Base-by-base conservation (phyloP, 2,888 invertebrate species). In the Anagyrus pseudococci region DNA sequence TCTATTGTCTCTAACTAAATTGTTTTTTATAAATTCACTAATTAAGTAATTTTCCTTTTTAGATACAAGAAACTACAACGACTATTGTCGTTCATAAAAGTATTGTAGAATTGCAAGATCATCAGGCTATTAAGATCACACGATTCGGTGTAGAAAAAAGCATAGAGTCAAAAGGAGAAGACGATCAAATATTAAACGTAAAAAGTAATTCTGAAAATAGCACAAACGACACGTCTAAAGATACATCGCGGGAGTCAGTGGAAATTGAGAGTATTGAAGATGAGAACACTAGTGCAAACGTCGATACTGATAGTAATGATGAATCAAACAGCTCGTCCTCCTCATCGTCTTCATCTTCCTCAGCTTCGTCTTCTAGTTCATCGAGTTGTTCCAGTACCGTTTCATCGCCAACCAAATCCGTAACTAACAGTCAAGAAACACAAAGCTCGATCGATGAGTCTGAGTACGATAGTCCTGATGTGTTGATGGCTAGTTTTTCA, bases 141-240 rank as follows among this genome's bases (percentile, higher is more conserved):
- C 75, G 77, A 17, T 78, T 77, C 40, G 78, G 78, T 0, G 75
- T 79, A 1, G 78, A 80, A 37, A 77, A 76, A 20, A 78, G 77
- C 67, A 64, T 78, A 2, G n/a, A 20, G 20, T 72, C 76, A 0
- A 74, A 71, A 33, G 76, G 77, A 33, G 77, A 73, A 15, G 76
- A 77, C 43, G 73, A 72, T 46, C 57, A 78, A 1, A 54, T 54
- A 19, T 41, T 54, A 23, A 60, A 47, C 26, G 3, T 54, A 0
- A 44, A 49, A n/a, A n/a, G n/a, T n/a, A 23, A 7, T 1, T 46
- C 23, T 13, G 20, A 37, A 2, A 17, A 43, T 17, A 26, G 1
- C 2, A 7, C 40, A 37, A 37, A 37, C 33, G 33, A 37, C 33
- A 37, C 33, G 3, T 37, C 33, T 8, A 37, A 37, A 37, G 44